Evolutionary conservation across 2,888 invertebrate genomes (phyloP).

Genomic region (Drosophila suboccidentalis): DNA sequence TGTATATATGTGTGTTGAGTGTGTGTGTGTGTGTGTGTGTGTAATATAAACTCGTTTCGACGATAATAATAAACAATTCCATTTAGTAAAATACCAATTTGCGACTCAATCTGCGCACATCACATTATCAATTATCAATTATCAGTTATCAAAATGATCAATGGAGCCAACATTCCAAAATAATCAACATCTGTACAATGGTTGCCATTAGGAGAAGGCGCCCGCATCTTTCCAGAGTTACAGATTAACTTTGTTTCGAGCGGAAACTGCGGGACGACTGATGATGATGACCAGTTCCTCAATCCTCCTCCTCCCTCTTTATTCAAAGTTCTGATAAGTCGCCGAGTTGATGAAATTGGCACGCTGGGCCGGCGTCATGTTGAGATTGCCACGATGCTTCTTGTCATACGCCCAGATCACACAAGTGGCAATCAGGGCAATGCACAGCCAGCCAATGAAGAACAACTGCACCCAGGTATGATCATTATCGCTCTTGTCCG

Average conservation of each 20-base stretch:
- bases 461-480: conserved; percentile 96
- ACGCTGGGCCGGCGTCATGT: conserved; percentile 90
- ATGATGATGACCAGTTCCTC: not conserved
- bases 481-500: conserved; percentile 90
- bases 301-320: conserved; percentile 8
- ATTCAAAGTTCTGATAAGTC: conserved; percentile 71
- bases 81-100: conserved; percentile 69
- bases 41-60: conserved; percentile 14
- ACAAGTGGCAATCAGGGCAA: conserved; percentile 90
- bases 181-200: not conserved
- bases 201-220: not conserved
- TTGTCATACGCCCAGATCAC: conserved; percentile 91
- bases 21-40: conserved; percentile 20
- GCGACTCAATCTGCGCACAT: conserved; percentile 70
- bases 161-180: not conserved
- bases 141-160: conserved; percentile 31
- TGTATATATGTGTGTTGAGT: conserved; percentile 23
- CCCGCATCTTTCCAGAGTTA: conserved; percentile 1
- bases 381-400: conserved; percentile 89
- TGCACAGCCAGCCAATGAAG: conserved; percentile 93
- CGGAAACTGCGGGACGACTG: not conserved
- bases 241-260: not conserved
- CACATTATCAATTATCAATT: conserved; percentile 61
- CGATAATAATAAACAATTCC: conserved; percentile 58
- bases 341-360: conserved; percentile 42